Conservation (phyloP, 2,888 invertebrate species). For the Sturmia bella region DNA sequence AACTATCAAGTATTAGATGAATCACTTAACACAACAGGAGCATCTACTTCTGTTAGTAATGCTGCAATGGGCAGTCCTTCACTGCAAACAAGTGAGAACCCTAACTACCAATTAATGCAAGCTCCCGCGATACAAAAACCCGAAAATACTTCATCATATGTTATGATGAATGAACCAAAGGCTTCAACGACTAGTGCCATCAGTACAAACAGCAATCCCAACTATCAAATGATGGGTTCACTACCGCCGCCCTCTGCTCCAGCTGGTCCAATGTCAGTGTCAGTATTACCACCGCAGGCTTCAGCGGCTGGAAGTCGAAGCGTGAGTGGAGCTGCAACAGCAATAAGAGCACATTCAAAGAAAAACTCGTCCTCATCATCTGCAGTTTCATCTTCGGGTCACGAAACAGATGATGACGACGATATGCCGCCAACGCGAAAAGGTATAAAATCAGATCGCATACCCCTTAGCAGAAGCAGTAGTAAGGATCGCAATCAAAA, state of each 20-base stretch:
- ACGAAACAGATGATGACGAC: conserved; percentile 71
- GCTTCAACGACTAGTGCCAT: conserved; percentile 49
- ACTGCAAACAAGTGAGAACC: conserved; percentile 73
- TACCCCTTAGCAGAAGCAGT: conserved; percentile 74
- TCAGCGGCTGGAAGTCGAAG: conserved; percentile 27
- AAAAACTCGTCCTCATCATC: conserved; percentile 65
- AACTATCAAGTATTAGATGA: conserved; percentile 75
- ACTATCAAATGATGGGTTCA: conserved; percentile 74
- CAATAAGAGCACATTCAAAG: conserved; percentile 28
- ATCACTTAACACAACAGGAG: conserved; percentile 71
- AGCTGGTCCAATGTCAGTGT: conserved; percentile 44
- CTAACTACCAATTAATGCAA: conserved; percentile 77
- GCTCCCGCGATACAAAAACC: conserved; percentile 56
- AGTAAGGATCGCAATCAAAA: conserved; percentile 70
- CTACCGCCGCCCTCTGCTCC: conserved; percentile 21
- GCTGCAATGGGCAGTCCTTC: conserved; percentile 16
- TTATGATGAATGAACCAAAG: conserved; percentile 75
- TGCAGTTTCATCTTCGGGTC: conserved; percentile 65
- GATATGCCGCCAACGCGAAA: conserved; percentile 72
- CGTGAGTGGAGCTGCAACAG: conserved; percentile 1
- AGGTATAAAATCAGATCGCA: conserved; percentile 77
- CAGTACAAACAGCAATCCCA: conserved; percentile 74
- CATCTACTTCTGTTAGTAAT: conserved; percentile 63
- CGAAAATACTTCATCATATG: conserved; percentile 70
- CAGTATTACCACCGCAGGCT: conserved; percentile 52